Percentiles rank a stretch among this genome's conserved stretches.
phyloP scores from a whole-genome alignment of 2,113 vertebrate genomes.

The Nesospiza acunhae region DNA sequence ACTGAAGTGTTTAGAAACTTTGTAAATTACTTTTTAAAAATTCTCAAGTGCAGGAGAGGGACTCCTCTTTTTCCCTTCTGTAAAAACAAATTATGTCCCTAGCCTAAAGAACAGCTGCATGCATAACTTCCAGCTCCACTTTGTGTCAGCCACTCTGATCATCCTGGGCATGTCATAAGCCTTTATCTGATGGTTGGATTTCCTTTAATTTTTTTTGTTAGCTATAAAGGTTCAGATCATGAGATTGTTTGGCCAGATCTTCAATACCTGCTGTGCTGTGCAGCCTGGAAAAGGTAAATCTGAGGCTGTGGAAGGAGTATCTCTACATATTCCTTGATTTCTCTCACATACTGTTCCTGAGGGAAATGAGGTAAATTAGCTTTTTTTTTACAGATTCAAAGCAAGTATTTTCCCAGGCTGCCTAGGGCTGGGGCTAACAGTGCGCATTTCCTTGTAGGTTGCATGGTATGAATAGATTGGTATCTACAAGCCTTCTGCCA shows the following conservation, averaged over 20 bases:
- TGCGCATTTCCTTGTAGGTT: background rate
- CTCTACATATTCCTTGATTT: background rate
- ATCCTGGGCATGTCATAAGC: fast-evolving
- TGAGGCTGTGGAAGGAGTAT: background rate
- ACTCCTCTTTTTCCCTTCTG: background rate
- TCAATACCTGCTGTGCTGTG: background rate
- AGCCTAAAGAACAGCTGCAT: background rate
- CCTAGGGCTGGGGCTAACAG: background rate
- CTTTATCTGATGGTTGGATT: background rate
- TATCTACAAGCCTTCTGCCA: background rate
- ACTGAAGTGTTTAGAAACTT: background rate
- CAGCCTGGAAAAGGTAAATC: background rate
- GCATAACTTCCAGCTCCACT: background rate
- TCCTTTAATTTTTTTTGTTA: background rate
- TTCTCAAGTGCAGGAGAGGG: fast-evolving
- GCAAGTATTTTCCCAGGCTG: background rate
- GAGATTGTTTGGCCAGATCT: background rate
- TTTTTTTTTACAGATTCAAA: background rate
- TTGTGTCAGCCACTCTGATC: background rate
- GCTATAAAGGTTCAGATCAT: background rate
- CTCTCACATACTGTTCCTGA: background rate
- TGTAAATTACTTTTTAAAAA: background rate
- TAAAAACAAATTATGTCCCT: background rate
- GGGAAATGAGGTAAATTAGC: background rate
- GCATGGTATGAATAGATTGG: background rate